Evolutionary conservation across 1,140 invertebrate genomes (phyloP), one percentile per base, ranked within the genome.

Genomic region (Bombus superbus): DNA sequence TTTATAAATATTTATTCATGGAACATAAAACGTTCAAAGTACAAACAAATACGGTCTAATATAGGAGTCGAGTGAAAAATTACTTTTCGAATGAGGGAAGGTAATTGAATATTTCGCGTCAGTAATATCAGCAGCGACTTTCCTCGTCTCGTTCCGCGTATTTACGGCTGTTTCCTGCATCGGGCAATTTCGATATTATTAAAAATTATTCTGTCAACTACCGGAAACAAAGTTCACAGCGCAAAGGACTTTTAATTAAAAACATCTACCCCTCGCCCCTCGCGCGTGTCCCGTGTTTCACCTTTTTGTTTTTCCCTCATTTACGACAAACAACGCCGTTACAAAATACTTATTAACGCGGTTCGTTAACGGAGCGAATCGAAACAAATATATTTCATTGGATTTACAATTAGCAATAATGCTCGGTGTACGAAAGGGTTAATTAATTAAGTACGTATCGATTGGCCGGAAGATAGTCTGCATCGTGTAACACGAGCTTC

Each of bases 401-500:
- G 71, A 87, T 77, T 81, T 82, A 77, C 71, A 88, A 90, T 90
- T 90, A 79, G 75, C 77, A 90, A 88, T 85, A 88, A 90, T 85
- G 62, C 62, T 47, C 44, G 62, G 66, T 81, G 76, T 71, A 89
- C 85, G 76, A 83, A 75, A 25, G 47, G 69, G 79, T 92, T 89
- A 90, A 92, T 92, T 92, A 92, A 92, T 92, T 92, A 91, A 92
- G 86, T 88, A 81, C 71, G 81, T 91, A 91, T 92, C 88, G 91
- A 91, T 91, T 90, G 90, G 84, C 81, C 69, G 64, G 86, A 86
- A 85, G 87, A 86, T 85, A 87, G 76, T 74, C 69, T 66, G 88
- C 90, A 79, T 85, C 91, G 90, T 92, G 91, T 91, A 92, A 92
- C 91, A 81, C 64, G 84, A 89, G 76, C 87, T 71, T 53, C 83